These are phyloP conservation scores for Listronotus oregonensis DNA, from an alignment of 1,140 invertebrate species.

Conservation along the genomic window DNA sequence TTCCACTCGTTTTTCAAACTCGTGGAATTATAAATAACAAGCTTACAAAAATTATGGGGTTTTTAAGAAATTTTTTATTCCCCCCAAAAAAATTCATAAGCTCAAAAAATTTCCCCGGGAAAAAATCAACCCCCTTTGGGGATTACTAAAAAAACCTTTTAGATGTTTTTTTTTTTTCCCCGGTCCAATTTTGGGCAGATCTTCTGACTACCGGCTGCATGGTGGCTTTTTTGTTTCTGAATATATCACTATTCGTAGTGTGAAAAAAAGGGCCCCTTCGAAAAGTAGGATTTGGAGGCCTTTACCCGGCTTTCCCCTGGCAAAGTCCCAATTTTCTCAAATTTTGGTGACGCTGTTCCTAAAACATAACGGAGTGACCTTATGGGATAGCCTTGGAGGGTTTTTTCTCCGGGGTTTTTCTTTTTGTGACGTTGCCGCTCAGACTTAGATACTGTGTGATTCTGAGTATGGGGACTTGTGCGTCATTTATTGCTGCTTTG, in stretches of 20 bases:
- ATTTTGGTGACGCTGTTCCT: constrained; percentile 63
- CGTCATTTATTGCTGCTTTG: constrained; percentile 64
- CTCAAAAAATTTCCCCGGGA: too few species aligned
- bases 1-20: too few species aligned
- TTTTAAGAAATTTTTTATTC: too few species aligned
- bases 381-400: constrained; percentile 73
- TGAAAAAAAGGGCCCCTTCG: constrained; percentile 56
- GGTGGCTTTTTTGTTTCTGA: constrained; percentile 60
- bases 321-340: constrained; percentile 64
- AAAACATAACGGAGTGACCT: constrained; percentile 60
- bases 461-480: constrained; percentile 64
- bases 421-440: constrained; percentile 82
- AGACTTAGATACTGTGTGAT: constrained; percentile 67
- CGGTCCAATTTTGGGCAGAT: too few species aligned
- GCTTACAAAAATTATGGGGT: too few species aligned
- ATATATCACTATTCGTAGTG: constrained; percentile 61
- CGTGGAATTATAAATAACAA: too few species aligned
- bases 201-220: constrained; percentile 58
- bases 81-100: too few species aligned
- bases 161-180: too few species aligned
- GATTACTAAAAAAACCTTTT: too few species aligned
- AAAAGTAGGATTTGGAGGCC: constrained; percentile 59
- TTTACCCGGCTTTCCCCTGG: constrained; percentile 65
- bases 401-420: constrained; percentile 80
- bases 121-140: too few species aligned